These are phyloP conservation scores for Mohoua ochrocephala DNA, from an alignment of 2,113 vertebrate genomes.

Conservation along the genomic window DNA sequence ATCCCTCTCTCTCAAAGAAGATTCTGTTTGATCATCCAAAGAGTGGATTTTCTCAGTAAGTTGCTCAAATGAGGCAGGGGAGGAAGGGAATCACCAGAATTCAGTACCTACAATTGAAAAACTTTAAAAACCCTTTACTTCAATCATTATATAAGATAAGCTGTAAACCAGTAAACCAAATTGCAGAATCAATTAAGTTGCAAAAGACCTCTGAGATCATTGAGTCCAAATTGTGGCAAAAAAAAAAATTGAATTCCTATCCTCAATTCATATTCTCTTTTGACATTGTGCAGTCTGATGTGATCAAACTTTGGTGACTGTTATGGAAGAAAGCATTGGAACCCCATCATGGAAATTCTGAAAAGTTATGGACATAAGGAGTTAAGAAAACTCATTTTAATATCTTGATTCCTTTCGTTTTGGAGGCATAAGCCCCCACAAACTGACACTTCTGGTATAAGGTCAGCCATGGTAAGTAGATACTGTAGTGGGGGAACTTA, in stretches of 20 bases:
- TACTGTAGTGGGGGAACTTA: not conserved
- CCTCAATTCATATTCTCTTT: not conserved
- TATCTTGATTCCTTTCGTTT: not conserved
- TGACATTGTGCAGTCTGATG: not conserved
- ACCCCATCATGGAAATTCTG: not conserved
- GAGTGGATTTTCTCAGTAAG: not conserved
- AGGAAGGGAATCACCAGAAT: not conserved
- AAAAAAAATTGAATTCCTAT: not conserved
- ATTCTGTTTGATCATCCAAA: not conserved
- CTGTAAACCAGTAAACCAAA: not conserved
- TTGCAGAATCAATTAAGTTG: not conserved
- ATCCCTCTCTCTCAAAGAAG: not conserved
- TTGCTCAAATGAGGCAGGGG: not conserved
- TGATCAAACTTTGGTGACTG: not conserved
- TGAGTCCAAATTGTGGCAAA: not conserved
- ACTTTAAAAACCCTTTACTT: not conserved
- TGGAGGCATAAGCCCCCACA: not conserved
- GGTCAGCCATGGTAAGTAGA: no score
- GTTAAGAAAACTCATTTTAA: not conserved
- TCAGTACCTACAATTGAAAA: not conserved
- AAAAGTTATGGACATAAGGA: not conserved
- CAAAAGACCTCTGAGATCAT: not conserved
- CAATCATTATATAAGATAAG: not conserved
- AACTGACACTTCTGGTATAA: not conserved
- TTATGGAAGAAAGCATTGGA: not conserved